A percentile compares a stretch with the other conserved stretches of the same genome.
These are phyloP conservation scores for Drosophila ogumai DNA, from an alignment of 1,140 invertebrate genomes.

Conservation along the genomic window DNA sequence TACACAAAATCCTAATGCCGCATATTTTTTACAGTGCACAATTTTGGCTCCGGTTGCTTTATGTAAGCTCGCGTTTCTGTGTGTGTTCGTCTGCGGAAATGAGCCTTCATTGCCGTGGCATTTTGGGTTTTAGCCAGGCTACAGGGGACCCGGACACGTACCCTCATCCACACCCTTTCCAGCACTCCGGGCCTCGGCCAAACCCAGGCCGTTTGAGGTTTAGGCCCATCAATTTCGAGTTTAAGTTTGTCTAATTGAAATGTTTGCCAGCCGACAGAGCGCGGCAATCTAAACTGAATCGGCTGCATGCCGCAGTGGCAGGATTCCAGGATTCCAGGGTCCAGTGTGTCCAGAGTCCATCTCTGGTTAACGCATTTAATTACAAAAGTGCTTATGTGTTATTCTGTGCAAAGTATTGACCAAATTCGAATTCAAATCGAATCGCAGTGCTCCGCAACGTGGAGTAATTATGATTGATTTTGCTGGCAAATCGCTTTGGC, in stretches of 20 bases:
- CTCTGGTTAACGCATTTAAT: conserved; percentile 74
- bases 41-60: conserved; percentile 10
- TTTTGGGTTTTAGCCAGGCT: conserved; percentile 42
- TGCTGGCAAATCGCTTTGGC: conserved; percentile 28
- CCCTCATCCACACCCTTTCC: conserved; percentile 4
- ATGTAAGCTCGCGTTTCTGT: conserved; percentile 14
- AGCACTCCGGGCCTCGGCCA: neutral
- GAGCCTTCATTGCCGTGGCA: conserved; percentile 74
- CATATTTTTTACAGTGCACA: neutral
- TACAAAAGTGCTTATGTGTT: conserved; percentile 80
- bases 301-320: conserved; percentile 13
- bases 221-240: conserved; percentile 70
- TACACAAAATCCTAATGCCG: too few relatives aligned
- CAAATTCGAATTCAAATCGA: conserved; percentile 29
- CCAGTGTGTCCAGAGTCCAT: neutral
- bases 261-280: conserved; percentile 55
- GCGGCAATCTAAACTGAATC: conserved; percentile 36
- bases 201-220: conserved; percentile 30
- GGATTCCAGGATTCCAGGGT: neutral
- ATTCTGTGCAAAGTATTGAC: conserved; percentile 64
- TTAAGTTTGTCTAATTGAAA: conserved; percentile 83
- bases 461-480: conserved; percentile 78
- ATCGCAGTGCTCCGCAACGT: conserved; percentile 3
- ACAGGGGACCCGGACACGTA: conserved; percentile 1
- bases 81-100: conserved; percentile 67